A percentile compares a stretch with the other conserved stretches of the same genome.
These are phyloP conservation scores for Cantharis flavilabris DNA, from an alignment of 2,888 invertebrate species.

Conservation along the genomic window DNA sequence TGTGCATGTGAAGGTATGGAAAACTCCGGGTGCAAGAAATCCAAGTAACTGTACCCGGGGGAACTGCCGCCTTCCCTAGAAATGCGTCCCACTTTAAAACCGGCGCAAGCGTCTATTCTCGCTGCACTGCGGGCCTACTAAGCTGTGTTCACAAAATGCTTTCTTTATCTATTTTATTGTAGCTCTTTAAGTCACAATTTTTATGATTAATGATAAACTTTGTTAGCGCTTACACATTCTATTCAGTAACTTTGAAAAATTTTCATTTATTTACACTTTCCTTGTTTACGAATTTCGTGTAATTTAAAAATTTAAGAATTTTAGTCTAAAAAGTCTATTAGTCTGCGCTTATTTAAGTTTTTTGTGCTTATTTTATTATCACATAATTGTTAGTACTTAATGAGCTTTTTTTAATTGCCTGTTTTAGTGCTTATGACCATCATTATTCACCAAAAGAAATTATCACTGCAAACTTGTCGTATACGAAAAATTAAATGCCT, in stretches of 20 bases:
- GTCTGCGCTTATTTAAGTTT: background rate
- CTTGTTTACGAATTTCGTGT: background rate
- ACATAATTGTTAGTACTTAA: background rate
- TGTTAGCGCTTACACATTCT: conserved; percentile 30
- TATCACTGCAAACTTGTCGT: background rate
- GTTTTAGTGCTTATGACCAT: background rate
- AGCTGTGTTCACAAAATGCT: conserved; percentile 45
- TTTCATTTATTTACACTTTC: background rate
- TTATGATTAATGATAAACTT: conserved; percentile 28
- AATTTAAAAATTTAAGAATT: background rate
- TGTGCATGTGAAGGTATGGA: conserved; percentile 45
- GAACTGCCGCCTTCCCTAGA: conserved; percentile 46
- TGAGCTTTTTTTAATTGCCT: conserved; percentile 2
- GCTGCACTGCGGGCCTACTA: conserved; percentile 49
- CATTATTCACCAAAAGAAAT: background rate
- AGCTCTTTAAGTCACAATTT: conserved; percentile 22
- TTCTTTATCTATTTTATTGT: conserved; percentile 29
- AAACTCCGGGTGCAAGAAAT: conserved; percentile 45
- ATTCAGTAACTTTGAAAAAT: conserved; percentile 18
- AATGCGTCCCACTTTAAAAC: conserved; percentile 43
- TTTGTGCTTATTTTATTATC: conserved; percentile 1
- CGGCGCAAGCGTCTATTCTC: conserved; percentile 45
- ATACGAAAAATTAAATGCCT: background rate
- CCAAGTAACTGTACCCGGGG: conserved; percentile 49
- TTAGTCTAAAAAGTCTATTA: background rate